Conservation (phyloP, 2,888 invertebrate genomes). For the Muschampia plurimacula region DNA sequence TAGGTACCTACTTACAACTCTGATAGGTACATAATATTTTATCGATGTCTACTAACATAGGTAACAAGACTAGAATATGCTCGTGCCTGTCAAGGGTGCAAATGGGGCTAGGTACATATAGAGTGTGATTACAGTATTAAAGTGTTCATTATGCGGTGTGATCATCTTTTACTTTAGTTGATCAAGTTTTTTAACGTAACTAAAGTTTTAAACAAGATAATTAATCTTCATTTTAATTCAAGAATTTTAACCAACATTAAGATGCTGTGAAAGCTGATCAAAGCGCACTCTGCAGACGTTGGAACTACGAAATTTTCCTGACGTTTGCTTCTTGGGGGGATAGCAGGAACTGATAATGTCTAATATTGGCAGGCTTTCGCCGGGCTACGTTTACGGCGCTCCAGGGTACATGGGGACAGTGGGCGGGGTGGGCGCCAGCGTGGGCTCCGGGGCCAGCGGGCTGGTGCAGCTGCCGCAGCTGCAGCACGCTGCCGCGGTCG, state of each 20-base stretch:
- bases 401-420: slow-evolving; percentile 92
- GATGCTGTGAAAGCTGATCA: slow-evolving; percentile 57
- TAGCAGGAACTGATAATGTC: slow-evolving; percentile 9
- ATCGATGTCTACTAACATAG: slow-evolving; percentile 85
- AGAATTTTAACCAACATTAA: no score
- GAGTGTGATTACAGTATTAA: slow-evolving; percentile 72
- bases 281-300: slow-evolving; percentile 53
- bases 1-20: slow-evolving; percentile 55
- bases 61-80: slow-evolving; percentile 72
- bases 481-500: slow-evolving; percentile 91
- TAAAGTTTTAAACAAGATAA: background rate
- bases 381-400: slow-evolving; percentile 91
- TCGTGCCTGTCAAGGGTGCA: slow-evolving; percentile 74
- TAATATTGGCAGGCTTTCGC: slow-evolving; percentile 74
- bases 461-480: slow-evolving; percentile 89
- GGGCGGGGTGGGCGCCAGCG: slow-evolving; percentile 82
- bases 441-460: slow-evolving; percentile 88
- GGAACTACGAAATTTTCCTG: slow-evolving; percentile 20
- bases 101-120: slow-evolving; percentile 74
- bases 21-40: slow-evolving; percentile 60
- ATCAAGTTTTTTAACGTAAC: background rate
- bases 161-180: slow-evolving; percentile 58
- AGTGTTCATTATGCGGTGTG: slow-evolving; percentile 59
- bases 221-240: no score
- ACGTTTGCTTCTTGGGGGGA: slow-evolving; percentile 10